Evolutionary conservation across 2,113 vertebrate species (phyloP), one percentile per base, ranked within the genome.

Genomic region (Colistium nudipinnis): DNA sequence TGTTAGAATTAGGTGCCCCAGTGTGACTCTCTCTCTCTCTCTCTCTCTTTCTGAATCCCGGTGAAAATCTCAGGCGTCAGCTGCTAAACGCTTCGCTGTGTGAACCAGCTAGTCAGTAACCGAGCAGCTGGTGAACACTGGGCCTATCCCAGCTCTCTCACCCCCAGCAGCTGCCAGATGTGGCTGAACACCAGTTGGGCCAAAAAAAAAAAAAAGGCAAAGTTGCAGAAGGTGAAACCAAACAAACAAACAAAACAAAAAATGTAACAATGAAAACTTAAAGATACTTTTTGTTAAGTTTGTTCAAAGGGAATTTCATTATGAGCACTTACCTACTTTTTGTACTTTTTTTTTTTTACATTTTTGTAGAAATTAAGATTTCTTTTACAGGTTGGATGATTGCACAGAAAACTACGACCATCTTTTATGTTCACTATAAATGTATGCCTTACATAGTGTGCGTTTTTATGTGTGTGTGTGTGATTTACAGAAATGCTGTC

Each of bases 401-500:
- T 51, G 10, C 8, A 31, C 30, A 31, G 4, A 31, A 31, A n/a
- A n/a, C n/a, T n/a, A n/a, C n/a, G n/a, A n/a, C n/a, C n/a, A n/a
- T n/a, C n/a, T n/a, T n/a, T n/a, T n/a, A n/a, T n/a, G n/a, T n/a
- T n/a, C n/a, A n/a, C n/a, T n/a, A n/a, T n/a, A n/a, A n/a, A n/a
- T n/a, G n/a, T n/a, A n/a, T n/a, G n/a, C n/a, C n/a, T n/a, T n/a
- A n/a, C n/a, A n/a, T n/a, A n/a, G 43, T 44, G 6, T 25, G 10
- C 55, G 60, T 36, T 47, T 45, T 53, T 61, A 38, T 64, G 35
- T 62, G 74, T 43, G 80, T 33, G 68, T 41, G 72, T 0, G 64
- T 13, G 1, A 12, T 31, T 87, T 90, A 99, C 96, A 9, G 97
- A 94, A 71, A 90, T 94, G 86, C 89, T 90, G 61, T 97, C 95